phyloP scores from a whole-genome alignment of 2,797 vertebrate genomes.

The Helostoma temminkii region DNA sequence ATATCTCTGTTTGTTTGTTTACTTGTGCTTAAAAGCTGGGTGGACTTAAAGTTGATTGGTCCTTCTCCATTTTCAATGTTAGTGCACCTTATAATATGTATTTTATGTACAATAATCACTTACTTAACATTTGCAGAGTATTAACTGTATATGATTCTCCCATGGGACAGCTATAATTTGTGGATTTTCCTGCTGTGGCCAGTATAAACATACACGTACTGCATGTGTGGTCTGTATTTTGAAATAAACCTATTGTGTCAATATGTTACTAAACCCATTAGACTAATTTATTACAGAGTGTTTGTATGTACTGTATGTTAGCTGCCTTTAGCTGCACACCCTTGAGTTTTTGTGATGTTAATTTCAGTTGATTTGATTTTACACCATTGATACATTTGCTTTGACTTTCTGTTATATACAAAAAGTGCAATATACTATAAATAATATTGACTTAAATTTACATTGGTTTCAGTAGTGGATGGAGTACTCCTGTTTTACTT shows the following conservation, averaged over 20 bases:
- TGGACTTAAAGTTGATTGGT: conserved; percentile 2
- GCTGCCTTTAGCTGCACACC: background rate
- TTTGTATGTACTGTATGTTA: conserved; percentile 18
- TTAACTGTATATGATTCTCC: conserved; percentile 36
- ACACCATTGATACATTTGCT: no score
- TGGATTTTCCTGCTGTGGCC: conserved; percentile 40
- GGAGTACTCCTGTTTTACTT: background rate
- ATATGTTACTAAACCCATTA: background rate
- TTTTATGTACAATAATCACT: conserved; percentile 55
- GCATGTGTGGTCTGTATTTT: conserved; percentile 49
- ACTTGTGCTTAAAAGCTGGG: background rate
- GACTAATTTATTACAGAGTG: background rate
- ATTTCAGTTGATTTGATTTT: no score
- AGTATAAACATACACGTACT: conserved; percentile 12
- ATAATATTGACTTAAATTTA: background rate
- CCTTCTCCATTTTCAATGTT: conserved; percentile 5
- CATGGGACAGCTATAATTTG: conserved; percentile 58
- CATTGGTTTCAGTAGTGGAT: background rate
- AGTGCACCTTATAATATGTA: conserved; percentile 32
- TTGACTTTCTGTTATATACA: no score
- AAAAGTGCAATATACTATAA: no score
- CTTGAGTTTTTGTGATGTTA: no score
- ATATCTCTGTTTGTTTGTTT: background rate
- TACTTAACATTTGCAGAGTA: conserved; percentile 18
- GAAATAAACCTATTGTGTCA: conserved; percentile 16